These are phyloP conservation scores for Gracilinanus agilis DNA, from an alignment of 2,113 vertebrate species.

Conservation along the genomic window DNA sequence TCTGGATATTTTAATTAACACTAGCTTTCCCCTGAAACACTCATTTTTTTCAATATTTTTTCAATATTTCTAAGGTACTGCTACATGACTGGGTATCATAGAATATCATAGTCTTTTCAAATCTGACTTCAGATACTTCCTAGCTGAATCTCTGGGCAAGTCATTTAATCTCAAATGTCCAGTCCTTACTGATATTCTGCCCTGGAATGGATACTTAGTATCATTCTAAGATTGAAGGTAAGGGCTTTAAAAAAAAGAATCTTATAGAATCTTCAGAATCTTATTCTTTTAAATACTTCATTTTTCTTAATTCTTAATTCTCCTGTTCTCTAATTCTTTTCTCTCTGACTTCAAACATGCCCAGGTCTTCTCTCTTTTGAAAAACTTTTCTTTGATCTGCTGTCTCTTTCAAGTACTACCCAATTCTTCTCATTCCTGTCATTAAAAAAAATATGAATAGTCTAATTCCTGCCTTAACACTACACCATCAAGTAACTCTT, in stretches of 20 bases:
- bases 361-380: background rate
- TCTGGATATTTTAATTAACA: background rate
- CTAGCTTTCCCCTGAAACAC: background rate
- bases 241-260: too few relatives aligned
- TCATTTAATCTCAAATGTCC: too few relatives aligned
- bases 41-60: background rate
- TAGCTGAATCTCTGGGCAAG: too few relatives aligned
- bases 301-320: background rate
- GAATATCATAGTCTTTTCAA: background rate
- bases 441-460: background rate
- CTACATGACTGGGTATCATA: background rate
- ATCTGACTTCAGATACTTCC: too few relatives aligned
- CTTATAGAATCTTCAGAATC: background rate
- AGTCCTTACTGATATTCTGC: too few relatives aligned
- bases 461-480: background rate
- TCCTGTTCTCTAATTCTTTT: background rate
- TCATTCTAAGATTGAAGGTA: too few relatives aligned
- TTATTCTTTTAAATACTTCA: background rate
- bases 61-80: background rate
- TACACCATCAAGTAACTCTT: background rate
- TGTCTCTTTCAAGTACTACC: background rate
- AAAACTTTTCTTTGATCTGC: conserved; percentile 16
- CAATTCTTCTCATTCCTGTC: background rate
- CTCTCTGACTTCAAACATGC: conserved; percentile 2
- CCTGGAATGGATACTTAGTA: too few relatives aligned